Evolutionary conservation across 2,888 invertebrate species (phyloP).

Genomic region (Fragum sueziense): DNA sequence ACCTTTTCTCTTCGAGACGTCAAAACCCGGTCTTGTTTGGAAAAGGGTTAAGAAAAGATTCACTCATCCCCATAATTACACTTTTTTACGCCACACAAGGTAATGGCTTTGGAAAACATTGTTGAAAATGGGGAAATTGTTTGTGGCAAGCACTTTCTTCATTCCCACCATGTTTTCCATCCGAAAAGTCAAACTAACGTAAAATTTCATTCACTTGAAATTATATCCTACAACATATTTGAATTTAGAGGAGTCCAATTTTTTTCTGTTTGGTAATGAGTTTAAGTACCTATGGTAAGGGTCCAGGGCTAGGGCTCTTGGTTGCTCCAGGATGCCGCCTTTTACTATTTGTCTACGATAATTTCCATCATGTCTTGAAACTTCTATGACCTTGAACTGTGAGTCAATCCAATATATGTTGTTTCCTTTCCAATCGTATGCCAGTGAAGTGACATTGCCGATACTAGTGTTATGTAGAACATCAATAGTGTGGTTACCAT

Average conservation of each 20-base stretch:
- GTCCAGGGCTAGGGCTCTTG: slow-evolving; percentile 92
- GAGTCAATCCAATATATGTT: slow-evolving; percentile 95
- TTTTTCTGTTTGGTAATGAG: not conserved
- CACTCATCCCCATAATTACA: no score
- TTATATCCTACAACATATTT: no score
- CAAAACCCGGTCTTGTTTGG: no score
- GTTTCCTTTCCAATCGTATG: slow-evolving; percentile 93
- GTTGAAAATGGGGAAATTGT: no score
- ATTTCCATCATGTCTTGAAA: slow-evolving; percentile 89
- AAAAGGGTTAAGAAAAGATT: no score
- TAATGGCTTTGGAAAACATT: no score
- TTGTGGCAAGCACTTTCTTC: no score
- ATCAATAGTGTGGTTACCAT: slow-evolving; percentile 84
- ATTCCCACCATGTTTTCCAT: no score
- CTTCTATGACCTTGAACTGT: slow-evolving; percentile 89
- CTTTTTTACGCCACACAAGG: no score
- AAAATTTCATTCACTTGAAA: no score
- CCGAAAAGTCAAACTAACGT: no score
- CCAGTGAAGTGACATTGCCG: slow-evolving; percentile 86
- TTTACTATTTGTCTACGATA: slow-evolving; percentile 90
- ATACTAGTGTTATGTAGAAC: slow-evolving; percentile 49
- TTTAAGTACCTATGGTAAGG: slow-evolving; percentile 87
- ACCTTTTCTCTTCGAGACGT: no score
- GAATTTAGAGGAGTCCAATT: not conserved
- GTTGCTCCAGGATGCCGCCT: slow-evolving; percentile 85